Evolutionary conservation across 1,140 invertebrate species (phyloP), one percentile per base, ranked within the genome.

Genomic region (Tetramorium parvispinum): DNA sequence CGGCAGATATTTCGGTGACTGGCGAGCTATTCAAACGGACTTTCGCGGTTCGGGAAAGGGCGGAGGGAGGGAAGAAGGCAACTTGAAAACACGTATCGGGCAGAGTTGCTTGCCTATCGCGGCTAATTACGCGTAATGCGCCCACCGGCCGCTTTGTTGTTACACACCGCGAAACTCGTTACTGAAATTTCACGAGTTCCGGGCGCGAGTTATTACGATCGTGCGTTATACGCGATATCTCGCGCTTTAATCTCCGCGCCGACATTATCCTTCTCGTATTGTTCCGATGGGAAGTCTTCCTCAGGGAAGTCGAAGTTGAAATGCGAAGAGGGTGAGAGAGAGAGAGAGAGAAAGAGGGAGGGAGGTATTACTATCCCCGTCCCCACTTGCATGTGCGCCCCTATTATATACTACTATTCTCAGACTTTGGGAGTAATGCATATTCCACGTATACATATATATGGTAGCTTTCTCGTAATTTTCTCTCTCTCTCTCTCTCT

Each of bases 241-340:
- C 49, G 73, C 55, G 43, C 81, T 88, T 88, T 88, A 89, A 89
- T 85, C 85, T 81, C 21, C 43, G 57, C 43, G 53, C 16, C 76
- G 16, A 88, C 83, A 82, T 89, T 88, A 86, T 86, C 66, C 57
- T 59, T 40, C 57, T 7, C 61, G 43, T 37, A 85, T 87, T 83
- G 71, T 88, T 86, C 43, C 85, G 57, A 85, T 73, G 79, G 49
- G 55, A 77, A 86, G 59, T 68, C 49, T 79, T 88, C 57, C 51
- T 13, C 18, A 24, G 3, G n/a, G 49, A 81, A 88, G 71, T 88
- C 85, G 75, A 87, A 75, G 61, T 89, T 87, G 78, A 87, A 90
- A 85, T 78, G 63, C 76, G 71, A 85, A 85, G 65, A 65, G 46
- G 11, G 8, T 18, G 32, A 43, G 21, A 76, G 79, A 76, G 37